A percentile compares a stretch with the other conserved stretches of the same genome.
Conservation (phyloP, 1,140 invertebrate species). For the Trialeurodes vaporariorum region DNA sequence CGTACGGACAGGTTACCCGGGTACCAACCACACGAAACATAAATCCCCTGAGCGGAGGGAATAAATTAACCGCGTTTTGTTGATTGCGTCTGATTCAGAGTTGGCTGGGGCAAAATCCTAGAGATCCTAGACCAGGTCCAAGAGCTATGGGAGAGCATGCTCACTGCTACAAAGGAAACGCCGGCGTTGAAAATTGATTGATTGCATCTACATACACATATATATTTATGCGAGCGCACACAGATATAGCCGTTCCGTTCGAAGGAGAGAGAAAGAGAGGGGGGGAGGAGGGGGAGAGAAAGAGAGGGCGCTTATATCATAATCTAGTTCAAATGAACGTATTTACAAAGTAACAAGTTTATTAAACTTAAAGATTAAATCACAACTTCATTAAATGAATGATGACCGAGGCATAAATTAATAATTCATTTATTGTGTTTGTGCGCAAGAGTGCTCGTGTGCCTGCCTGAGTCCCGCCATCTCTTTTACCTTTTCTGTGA, state of each 20-base stretch:
- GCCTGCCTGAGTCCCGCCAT: no score
- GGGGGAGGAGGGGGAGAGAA: no score
- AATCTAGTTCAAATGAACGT: not conserved
- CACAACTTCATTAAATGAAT: not conserved
- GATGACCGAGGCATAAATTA: not conserved
- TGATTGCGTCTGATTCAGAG: not conserved
- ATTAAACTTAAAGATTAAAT: not conserved
- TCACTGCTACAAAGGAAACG: no score
- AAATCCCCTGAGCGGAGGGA: not conserved
- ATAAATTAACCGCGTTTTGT: not conserved
- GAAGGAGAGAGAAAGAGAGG: no score
- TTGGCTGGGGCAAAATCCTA: no score
- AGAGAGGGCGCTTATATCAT: not conserved
- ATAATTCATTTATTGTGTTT: not conserved
- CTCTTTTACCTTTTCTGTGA: no score
- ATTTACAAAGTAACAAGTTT: slow-evolving; percentile 1
- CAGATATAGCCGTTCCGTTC: no score
- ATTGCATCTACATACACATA: no score
- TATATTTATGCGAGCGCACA: no score
- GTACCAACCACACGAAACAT: not conserved
- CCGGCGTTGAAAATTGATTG: not conserved
- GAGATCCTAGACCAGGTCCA: no score
- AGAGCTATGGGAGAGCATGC: no score
- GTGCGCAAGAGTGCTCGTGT: not conserved
- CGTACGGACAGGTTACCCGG: no score